A percentile compares a stretch with the other conserved stretches of the same genome.
Evolutionary conservation across 2,888 invertebrate species (phyloP).

Genomic region (Euplagia quadripunctaria): DNA sequence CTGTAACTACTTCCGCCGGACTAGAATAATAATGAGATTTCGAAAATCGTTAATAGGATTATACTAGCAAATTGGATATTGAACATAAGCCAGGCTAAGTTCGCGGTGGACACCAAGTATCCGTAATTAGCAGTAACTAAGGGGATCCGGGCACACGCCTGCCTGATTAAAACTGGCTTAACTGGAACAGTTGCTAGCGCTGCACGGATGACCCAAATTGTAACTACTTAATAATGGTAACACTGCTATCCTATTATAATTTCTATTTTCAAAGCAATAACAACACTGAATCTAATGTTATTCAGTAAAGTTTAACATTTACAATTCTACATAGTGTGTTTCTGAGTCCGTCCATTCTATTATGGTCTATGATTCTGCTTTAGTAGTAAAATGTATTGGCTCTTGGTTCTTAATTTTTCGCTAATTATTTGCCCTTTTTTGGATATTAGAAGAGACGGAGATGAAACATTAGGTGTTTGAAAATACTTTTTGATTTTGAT

Average conservation of each 20-base stretch:
- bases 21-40: slow-evolving; percentile 69
- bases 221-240: slow-evolving; percentile 56
- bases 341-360: not conserved
- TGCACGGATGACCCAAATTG: slow-evolving; percentile 59
- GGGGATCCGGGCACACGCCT: slow-evolving; percentile 65
- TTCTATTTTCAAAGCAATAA: slow-evolving; percentile 48
- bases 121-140: slow-evolving; percentile 84
- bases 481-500: not conserved
- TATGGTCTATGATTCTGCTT: not conserved
- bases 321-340: slow-evolving; percentile 26
- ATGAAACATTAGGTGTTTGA: not conserved
- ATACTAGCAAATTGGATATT: slow-evolving; percentile 81
- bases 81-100: slow-evolving; percentile 78
- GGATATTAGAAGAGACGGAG: not conserved
- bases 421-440: not conserved
- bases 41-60: slow-evolving; percentile 81
- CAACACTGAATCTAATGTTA: slow-evolving; percentile 26
- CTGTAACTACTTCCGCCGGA: slow-evolving; percentile 37
- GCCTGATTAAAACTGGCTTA: slow-evolving; percentile 78
- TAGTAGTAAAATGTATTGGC: not conserved
- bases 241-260: slow-evolving; percentile 23
- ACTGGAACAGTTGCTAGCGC: slow-evolving; percentile 52
- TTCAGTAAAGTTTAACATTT: slow-evolving; percentile 7
- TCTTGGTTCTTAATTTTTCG: not conserved
- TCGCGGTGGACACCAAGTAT: slow-evolving; percentile 79